A percentile compares a stretch with the other conserved stretches of the same genome.
These are phyloP conservation scores for Ambastaia sidthimunki DNA, from an alignment of 2,797 vertebrate genomes.

Conservation along the genomic window DNA sequence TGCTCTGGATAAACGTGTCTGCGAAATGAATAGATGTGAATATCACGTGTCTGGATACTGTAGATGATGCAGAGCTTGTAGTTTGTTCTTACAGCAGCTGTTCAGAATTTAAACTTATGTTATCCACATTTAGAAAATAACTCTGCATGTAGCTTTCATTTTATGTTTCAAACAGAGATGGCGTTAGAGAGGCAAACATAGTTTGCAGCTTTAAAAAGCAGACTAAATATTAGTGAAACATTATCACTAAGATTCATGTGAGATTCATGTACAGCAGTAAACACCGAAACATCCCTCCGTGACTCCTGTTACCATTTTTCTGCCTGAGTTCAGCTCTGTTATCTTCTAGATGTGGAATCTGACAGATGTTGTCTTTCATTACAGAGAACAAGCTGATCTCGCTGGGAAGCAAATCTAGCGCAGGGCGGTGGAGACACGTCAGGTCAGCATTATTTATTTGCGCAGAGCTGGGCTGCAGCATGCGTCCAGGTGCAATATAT, in stretches of 20 bases:
- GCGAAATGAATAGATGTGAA: too few species aligned
- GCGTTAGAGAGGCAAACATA: too few species aligned
- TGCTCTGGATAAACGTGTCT: neutral
- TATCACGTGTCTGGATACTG: too few species aligned
- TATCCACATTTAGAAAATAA: too few species aligned
- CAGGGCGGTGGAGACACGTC: constrained; percentile 66
- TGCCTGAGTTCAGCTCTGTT: constrained; percentile 61
- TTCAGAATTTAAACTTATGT: too few species aligned
- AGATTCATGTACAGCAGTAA: constrained; percentile 8
- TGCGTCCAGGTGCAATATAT: constrained; percentile 53
- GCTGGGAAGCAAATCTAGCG: constrained; percentile 70
- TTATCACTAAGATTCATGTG: too few species aligned
- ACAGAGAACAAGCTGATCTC: constrained; percentile 59
- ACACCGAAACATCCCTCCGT: constrained; percentile 34
- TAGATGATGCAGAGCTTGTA: too few species aligned
- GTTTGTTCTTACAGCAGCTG: too few species aligned
- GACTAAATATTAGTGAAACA: too few species aligned
- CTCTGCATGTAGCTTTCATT: too few species aligned
- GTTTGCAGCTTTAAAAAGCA: too few species aligned
- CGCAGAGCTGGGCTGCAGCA: constrained; percentile 59
- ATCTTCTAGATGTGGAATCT: constrained; percentile 62
- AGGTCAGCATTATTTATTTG: constrained; percentile 74
- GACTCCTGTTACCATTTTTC: constrained; percentile 55
- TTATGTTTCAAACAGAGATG: too few species aligned
- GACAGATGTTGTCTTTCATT: constrained; percentile 69